Conservation (phyloP, 2,113 vertebrate genomes). For the Sus scrofa region DNA sequence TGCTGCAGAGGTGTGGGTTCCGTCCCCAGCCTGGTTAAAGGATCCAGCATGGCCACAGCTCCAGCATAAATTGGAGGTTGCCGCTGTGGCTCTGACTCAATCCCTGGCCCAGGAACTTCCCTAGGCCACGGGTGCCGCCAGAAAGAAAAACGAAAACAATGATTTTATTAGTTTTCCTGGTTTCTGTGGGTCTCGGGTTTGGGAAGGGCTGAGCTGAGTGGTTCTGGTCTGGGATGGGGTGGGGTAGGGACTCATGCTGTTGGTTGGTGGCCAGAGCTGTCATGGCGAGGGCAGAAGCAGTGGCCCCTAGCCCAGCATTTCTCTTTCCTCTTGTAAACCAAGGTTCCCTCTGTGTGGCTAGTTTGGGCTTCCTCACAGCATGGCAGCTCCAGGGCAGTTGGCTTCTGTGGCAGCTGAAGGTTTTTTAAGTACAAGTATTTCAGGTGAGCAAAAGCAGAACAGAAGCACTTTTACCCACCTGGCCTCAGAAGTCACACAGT, state of each 20-base stretch:
- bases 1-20: too few species aligned
- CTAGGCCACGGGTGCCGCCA: too few species aligned
- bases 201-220: neutral
- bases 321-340: neutral
- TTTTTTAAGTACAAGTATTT: neutral
- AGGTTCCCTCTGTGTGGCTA: neutral
- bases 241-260: accelerated
- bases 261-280: neutral
- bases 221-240: neutral
- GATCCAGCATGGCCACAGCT: too few species aligned
- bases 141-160: too few species aligned
- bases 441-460: neutral
- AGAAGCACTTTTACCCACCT: neutral
- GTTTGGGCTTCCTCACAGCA: neutral
- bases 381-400: neutral
- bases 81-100: too few species aligned
- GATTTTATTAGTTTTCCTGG: neutral
- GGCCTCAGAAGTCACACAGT: neutral
- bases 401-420: neutral
- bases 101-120: too few species aligned
- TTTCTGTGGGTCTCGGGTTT: neutral
- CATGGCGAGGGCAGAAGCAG: neutral
- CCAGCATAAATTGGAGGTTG: too few species aligned
- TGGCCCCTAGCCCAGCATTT: accelerated
- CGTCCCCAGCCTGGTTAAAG: too few species aligned